phyloP scores from a whole-genome alignment of 2,888 invertebrate genomes.

The Dicycla oo region DNA sequence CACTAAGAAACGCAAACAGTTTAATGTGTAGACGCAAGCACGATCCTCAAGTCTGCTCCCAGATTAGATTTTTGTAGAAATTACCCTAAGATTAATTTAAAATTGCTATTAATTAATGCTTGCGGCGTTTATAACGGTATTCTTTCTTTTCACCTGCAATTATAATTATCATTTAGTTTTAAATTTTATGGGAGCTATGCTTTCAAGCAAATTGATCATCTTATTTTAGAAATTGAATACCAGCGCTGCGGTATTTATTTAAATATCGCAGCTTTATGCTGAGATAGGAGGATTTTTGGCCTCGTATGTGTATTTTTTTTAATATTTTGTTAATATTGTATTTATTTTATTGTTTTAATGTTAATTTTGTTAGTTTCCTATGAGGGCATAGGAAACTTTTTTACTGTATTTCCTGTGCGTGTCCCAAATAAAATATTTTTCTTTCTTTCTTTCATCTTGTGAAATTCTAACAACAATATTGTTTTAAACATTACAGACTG shows the following conservation, averaged over 20 bases:
- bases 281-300: no score
- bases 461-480: neutral
- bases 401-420: no score
- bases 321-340: no score
- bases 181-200: neutral
- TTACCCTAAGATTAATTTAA: constrained; percentile 8
- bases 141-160: neutral
- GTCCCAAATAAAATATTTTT: no score
- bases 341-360: no score
- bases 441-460: no score
- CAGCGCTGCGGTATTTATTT: no score
- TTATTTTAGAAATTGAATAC: no score
- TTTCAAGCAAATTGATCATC: neutral
- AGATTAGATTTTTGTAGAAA: constrained; percentile 17
- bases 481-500: neutral
- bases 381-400: no score
- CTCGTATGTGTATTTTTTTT: no score
- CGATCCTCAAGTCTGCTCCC: neutral
- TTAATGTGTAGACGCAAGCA: constrained; percentile 26
- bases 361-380: no score
- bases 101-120: neutral
- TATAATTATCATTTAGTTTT: neutral
- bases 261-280: no score
- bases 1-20: constrained; percentile 54
- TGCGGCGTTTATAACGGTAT: neutral